Evolutionary conservation across 2,113 vertebrate genomes (phyloP).

Genomic region (Caranx ignobilis): DNA sequence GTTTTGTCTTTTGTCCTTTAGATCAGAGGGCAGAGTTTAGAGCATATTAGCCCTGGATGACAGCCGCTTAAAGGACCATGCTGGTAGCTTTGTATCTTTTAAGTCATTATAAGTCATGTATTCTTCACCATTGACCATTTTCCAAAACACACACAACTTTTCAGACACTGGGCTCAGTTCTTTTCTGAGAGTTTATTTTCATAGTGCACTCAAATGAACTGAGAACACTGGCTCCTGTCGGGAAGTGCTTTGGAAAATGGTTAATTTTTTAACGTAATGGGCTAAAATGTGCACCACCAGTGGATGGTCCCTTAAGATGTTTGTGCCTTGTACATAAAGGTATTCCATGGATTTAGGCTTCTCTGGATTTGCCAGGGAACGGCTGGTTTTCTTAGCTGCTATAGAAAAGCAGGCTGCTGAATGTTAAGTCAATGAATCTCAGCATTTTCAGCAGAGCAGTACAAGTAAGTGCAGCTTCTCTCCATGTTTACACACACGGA

Average conservation of each 20-base stretch:
- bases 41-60: constrained; percentile 22
- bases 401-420: constrained; percentile 28
- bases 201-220: not conserved
- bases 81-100: constrained; percentile 34
- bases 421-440: constrained; percentile 23
- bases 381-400: constrained; percentile 13
- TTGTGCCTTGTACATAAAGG: constrained; percentile 73
- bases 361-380: constrained; percentile 13
- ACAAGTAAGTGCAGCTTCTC: constrained; percentile 60
- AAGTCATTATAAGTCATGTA: constrained; percentile 2
- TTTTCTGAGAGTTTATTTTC: constrained; percentile 9
- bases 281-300: constrained; percentile 45
- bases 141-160: constrained; percentile 1
- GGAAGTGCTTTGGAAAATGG: constrained; percentile 24
- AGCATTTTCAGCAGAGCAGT: constrained; percentile 47
- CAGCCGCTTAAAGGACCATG: constrained; percentile 30
- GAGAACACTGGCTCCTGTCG: constrained; percentile 9
- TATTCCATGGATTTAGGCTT: constrained; percentile 19
- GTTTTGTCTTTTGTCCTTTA: not conserved
- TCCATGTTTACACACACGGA: not conserved
- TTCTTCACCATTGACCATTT: constrained; percentile 9
- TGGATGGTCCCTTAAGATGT: constrained; percentile 49
- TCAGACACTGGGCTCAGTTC: not conserved
- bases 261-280: not conserved
- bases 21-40: not conserved